Evolutionary conservation across 2,113 vertebrate species (phyloP).

Genomic region (Spheniscus mendiculus): DNA sequence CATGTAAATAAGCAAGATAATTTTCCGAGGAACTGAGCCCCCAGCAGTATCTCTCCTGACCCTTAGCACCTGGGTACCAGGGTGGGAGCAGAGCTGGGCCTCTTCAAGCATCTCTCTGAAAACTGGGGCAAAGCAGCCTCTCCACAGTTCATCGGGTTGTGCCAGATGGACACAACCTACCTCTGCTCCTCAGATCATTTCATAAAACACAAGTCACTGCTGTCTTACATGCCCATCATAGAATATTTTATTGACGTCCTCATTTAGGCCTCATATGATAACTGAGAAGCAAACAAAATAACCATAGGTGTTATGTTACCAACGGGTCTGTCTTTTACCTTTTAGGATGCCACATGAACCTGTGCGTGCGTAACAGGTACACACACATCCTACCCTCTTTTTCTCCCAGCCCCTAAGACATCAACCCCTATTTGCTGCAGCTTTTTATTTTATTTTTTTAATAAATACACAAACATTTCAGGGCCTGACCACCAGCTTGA

Average conservation of each 20-base stretch:
- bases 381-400: not conserved
- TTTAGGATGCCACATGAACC: not conserved
- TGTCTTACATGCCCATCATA: not conserved
- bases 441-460: not conserved
- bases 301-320: accelerated
- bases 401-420: not conserved
- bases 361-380: accelerated
- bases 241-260: not conserved
- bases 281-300: not conserved
- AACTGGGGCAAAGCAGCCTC: not conserved
- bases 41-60: not conserved
- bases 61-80: not conserved
- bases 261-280: not conserved
- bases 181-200: not conserved
- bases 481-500: not conserved
- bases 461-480: not conserved
- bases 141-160: not conserved
- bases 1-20: not conserved
- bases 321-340: accelerated
- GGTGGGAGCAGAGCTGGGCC: not conserved
- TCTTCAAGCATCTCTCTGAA: not conserved
- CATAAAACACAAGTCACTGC: not conserved
- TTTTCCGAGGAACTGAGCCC: not conserved
- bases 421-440: not conserved
- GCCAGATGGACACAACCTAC: not conserved